These are phyloP conservation scores for Pavo muticus DNA, from an alignment of 2,113 vertebrate genomes.

Conservation along the genomic window DNA sequence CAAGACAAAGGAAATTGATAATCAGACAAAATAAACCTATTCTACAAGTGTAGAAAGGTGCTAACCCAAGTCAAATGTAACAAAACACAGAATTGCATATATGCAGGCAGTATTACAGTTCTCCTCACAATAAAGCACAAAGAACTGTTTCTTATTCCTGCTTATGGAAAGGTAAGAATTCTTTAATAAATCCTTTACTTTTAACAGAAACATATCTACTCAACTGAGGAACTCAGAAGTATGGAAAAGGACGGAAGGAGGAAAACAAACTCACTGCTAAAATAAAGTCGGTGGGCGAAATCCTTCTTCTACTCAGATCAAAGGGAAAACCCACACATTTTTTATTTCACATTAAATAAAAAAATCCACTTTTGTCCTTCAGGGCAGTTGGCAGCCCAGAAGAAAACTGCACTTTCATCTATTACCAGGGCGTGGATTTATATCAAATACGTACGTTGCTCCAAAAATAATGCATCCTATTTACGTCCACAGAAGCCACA, in stretches of 20 bases:
- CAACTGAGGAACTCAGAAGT: neutral
- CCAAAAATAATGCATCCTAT: too few relatives aligned
- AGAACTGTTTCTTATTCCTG: neutral
- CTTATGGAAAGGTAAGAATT: neutral
- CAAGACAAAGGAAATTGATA: neutral
- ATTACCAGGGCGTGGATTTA: neutral
- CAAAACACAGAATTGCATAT: rapidly evolving
- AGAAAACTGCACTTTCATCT: neutral
- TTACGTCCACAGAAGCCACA: too few relatives aligned
- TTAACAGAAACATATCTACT: neutral
- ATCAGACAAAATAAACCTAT: constrained; percentile 14
- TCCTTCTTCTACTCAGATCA: neutral
- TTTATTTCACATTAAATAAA: neutral
- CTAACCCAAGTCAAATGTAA: neutral
- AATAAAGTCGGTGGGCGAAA: neutral
- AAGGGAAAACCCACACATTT: neutral
- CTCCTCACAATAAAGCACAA: neutral
- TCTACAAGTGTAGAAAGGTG: neutral
- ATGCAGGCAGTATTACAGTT: neutral
- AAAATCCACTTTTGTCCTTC: neutral
- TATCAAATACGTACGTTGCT: neutral
- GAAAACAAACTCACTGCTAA: neutral
- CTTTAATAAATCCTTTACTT: neutral
- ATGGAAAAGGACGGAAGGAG: neutral
- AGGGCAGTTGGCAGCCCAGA: neutral